A percentile compares a stretch with the other conserved stretches of the same genome.
Evolutionary conservation across 2,888 invertebrate species (phyloP).

Genomic region (Tenthredo scrophulariae): DNA sequence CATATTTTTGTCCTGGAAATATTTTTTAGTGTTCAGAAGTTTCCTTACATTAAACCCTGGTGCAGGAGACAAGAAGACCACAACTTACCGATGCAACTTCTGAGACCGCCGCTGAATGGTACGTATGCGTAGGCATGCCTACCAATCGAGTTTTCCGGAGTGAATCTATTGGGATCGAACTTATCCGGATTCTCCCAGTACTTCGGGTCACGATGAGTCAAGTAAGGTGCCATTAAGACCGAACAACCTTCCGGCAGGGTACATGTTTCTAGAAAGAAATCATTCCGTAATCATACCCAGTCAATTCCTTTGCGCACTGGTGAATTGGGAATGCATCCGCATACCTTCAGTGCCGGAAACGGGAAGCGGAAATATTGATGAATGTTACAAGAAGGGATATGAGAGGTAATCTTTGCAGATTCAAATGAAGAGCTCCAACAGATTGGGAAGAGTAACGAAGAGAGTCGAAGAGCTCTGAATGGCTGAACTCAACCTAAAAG

Average conservation of each 20-base stretch:
- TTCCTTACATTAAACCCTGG: not conserved
- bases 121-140: slow-evolving; percentile 54
- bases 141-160: slow-evolving; percentile 23
- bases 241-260: slow-evolving; percentile 55
- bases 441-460: not conserved
- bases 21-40: not conserved
- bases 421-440: not conserved
- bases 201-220: slow-evolving; percentile 53
- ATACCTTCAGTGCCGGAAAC: not conserved
- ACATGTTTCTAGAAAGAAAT: slow-evolving; percentile 41
- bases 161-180: slow-evolving; percentile 56
- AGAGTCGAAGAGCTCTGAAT: not conserved
- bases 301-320: not conserved
- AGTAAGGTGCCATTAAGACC: slow-evolving; percentile 33
- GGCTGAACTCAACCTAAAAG: not conserved
- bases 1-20: slow-evolving; percentile 64
- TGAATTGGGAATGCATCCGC: not conserved
- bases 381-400: not conserved
- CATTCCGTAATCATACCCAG: not conserved
- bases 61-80: not conserved
- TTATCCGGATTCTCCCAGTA: slow-evolving; percentile 54
- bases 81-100: slow-evolving; percentile 59
- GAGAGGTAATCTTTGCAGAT: not conserved
- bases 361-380: not conserved
- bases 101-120: slow-evolving; percentile 60